Evolutionary conservation across 2,113 vertebrate species (phyloP), one percentile per base, ranked within the genome.

Genomic region (Gallinago paraguaiae): DNA sequence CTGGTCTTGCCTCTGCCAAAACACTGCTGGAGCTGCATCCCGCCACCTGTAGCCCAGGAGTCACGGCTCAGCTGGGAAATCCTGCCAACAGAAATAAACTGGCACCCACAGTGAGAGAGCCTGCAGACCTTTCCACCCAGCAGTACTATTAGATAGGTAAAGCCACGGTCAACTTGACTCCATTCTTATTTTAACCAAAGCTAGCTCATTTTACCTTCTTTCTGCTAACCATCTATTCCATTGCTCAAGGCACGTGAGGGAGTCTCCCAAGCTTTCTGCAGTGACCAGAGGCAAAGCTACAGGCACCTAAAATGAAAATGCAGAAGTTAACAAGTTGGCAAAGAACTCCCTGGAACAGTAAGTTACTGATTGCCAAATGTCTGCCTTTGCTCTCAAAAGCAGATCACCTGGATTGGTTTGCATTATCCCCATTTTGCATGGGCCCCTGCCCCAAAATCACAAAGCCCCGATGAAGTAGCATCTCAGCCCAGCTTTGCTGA

Each of bases 261-360:
- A 86, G n/a, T 94, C 94, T 33, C 93, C 43, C 35, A 70, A 2
- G 3, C n/a, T 82, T 43, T 96, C 96, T 96, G 95, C 79, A 31
- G 90, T 64, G 64, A 95, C 84, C 6, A 14, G 33, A 11, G 81
- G 83, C 68, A 97, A 88, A 86, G 90, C 57, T 82, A 70, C 71
- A 61, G 94, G 56, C 25, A 87, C 35, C 92, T 97, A 45, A 28
- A 82, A 82, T 16, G 30, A 61, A 96, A 65, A 93, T 45, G 6
- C 5, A 37, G 7, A 51, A 39, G 30, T 39, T 16, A 41, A 23
- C 17, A 25, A 7, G 17, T 59, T 59, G 22, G 9, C 28, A 89
- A 33, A 48, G 69, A 10, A 6, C 35, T 68, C 53, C 46, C 28
- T n/a, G 45, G 17, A 69, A 17, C 19, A 54, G 17, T 7, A 39